Evolutionary conservation across 2,888 invertebrate genomes (phyloP), one percentile per base, ranked within the genome.

Genomic region (Drosophila vallismaia): DNA sequence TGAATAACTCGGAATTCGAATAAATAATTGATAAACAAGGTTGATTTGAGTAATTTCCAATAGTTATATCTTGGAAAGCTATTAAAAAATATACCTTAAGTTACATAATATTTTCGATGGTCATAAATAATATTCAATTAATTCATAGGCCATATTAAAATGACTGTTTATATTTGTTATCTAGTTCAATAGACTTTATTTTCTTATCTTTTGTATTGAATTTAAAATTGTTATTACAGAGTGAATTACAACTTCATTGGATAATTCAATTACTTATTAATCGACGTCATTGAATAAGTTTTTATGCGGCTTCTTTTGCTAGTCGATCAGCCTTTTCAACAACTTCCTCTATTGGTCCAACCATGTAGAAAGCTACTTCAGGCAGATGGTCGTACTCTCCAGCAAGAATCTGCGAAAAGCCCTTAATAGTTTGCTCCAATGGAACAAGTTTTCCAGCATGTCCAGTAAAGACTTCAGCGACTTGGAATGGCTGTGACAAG

Each of bases 361-460:
- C 97, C 98, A 98, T 98, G 93, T 97, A 98, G 93, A 98, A 98
- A 71, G 98, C 98, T 77, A 97, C 96, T 92, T 99, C 99, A 24
- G 98, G 98, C 82, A 98, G 92, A 91, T 98, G 96, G 92, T 98
- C 98, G 89, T 95, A 94, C 89, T 98, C 97, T 88, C 97, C 97
- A 75, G 91, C 93, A 77, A 97, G 93, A 89, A 97, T 97, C 91
- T 95, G 94, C 87, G 96, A 94, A 93, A 98, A 98, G 88, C 97
- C 97, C 90, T 95, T 95, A 90, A 98, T 97, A 72, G 97, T 97
- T 91, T 97, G 96, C 81, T 94, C 93, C 73, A 98, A 94, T 33
- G 97, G 95, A 75, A 98, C 97, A 82, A 97, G 93, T 93, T 97
- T 98, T 84, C 98, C 98, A 73, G 96, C 94, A 87, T 96, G 96